Conservation (phyloP, 2,797 vertebrate species). For the Eremophila alpestris region DNA sequence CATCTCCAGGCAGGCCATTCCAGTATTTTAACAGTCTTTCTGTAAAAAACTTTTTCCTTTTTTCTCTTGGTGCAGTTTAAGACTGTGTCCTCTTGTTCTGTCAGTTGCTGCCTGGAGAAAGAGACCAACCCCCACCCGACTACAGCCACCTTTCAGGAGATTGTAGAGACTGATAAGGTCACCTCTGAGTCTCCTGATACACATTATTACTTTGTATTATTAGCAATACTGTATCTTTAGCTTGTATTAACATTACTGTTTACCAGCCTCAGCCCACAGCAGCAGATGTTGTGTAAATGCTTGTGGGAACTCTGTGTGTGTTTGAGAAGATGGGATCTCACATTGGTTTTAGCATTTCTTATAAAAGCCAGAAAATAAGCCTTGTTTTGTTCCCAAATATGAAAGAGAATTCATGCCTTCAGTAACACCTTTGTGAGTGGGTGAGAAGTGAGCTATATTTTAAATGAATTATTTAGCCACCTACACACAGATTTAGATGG, state of each 20-base stretch:
- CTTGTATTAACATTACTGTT: background rate
- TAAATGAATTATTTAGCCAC: conserved; percentile 39
- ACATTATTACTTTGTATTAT: background rate
- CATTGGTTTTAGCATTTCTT: background rate
- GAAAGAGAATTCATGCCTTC: conserved; percentile 39
- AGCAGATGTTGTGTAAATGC: background rate
- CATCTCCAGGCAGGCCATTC: too few species aligned
- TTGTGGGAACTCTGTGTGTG: background rate
- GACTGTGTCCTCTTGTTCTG: too few species aligned
- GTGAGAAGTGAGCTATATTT: conserved; percentile 46
- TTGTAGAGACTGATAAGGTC: background rate
- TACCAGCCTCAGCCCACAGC: background rate
- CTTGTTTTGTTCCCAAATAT: conserved; percentile 34
- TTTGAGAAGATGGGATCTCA: conserved; percentile 5
- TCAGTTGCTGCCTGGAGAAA: too few species aligned
- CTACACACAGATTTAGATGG: background rate
- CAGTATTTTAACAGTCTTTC: too few species aligned
- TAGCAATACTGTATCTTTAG: background rate
- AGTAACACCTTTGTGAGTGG: conserved; percentile 25
- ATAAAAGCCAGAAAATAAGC: background rate
- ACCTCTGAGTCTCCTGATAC: background rate
- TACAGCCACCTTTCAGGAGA: background rate
- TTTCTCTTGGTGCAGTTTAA: too few species aligned
- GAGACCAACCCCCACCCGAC: too few species aligned
- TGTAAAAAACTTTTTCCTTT: too few species aligned